Percentiles rank a stretch among this genome's conserved stretches.
Conservation (phyloP, 2,113 vertebrate species). For the Neopipo cinnamomea region DNA sequence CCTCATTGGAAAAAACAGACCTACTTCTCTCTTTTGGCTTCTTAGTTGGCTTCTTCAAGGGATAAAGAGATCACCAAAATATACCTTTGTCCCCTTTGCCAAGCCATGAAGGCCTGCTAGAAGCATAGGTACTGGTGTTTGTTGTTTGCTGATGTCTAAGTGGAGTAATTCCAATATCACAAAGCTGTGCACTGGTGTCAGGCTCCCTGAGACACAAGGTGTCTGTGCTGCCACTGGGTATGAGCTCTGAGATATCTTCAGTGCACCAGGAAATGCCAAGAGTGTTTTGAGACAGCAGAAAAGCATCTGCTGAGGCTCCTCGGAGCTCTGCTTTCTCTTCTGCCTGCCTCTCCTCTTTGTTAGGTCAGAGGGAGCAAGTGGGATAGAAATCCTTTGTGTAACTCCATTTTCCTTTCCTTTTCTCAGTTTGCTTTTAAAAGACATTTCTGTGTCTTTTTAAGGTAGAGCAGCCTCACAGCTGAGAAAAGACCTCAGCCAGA, state of each 20-base stretch:
- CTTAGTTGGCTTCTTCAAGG: not conserved
- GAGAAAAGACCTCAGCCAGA: not conserved
- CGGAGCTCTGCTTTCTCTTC: not conserved
- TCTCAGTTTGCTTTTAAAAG: not conserved
- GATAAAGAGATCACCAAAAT: not conserved
- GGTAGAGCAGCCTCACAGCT: not conserved
- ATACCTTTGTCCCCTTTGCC: not conserved
- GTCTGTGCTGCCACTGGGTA: not conserved
- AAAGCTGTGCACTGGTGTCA: not conserved
- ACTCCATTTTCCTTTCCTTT: not conserved
- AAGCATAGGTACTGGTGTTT: fast-evolving
- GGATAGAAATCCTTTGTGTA: not conserved
- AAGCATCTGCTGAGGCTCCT: not conserved
- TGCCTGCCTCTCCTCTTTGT: not conserved
- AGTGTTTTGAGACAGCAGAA: not conserved
- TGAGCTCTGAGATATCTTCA: not conserved
- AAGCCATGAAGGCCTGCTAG: not conserved
- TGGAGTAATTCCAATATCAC: not conserved
- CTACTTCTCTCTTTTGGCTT: not conserved
- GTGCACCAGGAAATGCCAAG: not conserved
- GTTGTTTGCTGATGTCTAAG: not conserved
- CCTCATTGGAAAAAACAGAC: not conserved
- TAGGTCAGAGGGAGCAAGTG: not conserved
- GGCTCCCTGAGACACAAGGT: not conserved
- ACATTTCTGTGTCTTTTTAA: not conserved